Conservation (phyloP, 2,797 vertebrate genomes). For the Stomatorhinus walkeri region DNA sequence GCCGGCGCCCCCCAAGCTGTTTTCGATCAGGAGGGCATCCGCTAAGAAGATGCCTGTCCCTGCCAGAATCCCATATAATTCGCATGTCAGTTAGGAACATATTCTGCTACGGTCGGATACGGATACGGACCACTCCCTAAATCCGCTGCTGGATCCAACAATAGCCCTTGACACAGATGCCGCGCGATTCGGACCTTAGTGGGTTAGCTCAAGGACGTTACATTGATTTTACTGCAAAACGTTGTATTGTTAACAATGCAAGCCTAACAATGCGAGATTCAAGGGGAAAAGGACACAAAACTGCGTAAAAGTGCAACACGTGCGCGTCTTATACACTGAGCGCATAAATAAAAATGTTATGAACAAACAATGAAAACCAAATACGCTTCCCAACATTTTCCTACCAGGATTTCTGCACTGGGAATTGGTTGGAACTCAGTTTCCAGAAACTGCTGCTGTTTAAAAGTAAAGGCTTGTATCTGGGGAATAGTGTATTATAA, state of each 20-base stretch:
- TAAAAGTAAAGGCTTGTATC: slow-evolving; percentile 31
- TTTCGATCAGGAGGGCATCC: neutral
- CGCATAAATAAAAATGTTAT: neutral
- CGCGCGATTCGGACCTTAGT: neutral
- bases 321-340: neutral
- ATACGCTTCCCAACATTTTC: slow-evolving; percentile 19
- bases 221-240: neutral
- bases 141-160: neutral
- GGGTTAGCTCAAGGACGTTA: neutral
- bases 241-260: neutral
- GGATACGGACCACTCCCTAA: neutral
- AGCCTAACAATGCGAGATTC: neutral
- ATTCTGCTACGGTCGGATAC: neutral
- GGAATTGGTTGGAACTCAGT: slow-evolving; percentile 21
- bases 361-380: neutral
- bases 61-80: neutral
- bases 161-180: neutral
- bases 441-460: slow-evolving; percentile 32
- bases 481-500: slow-evolving; percentile 40
- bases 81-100: too few relatives aligned
- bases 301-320: neutral
- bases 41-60: neutral
- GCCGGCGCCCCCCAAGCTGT: neutral
- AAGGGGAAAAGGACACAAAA: neutral
- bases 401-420: slow-evolving; percentile 21